These are phyloP conservation scores for Phortica magna DNA, from an alignment of 2,888 invertebrate species.

Conservation along the genomic window DNA sequence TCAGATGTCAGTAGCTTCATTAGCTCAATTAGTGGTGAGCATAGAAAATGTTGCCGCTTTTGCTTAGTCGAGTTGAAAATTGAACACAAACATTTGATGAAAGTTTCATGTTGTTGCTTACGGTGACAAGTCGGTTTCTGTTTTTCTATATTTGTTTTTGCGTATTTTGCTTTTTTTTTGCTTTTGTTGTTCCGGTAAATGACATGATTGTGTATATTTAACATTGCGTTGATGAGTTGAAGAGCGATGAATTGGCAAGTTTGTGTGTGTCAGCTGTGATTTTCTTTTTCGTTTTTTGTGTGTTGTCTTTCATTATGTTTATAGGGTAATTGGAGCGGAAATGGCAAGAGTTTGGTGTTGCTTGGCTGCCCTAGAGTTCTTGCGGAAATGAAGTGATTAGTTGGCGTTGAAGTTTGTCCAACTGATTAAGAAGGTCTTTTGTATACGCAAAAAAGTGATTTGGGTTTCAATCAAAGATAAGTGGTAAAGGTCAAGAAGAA, in stretches of 20 bases:
- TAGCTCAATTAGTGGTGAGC: slow-evolving; percentile 16
- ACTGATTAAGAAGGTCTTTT: not conserved
- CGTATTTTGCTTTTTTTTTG: not conserved
- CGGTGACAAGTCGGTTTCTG: not conserved
- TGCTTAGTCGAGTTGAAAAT: slow-evolving; percentile 20
- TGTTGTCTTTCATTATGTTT: not conserved
- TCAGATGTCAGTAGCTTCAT: slow-evolving; percentile 8
- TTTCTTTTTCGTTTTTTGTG: not conserved
- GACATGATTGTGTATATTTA: not conserved
- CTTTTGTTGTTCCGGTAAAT: not conserved
- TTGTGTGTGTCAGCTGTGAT: slow-evolving; percentile 5
- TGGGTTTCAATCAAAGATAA: too few relatives aligned
- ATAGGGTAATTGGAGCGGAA: not conserved
- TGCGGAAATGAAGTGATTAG: not conserved
- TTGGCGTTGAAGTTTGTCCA: not conserved
- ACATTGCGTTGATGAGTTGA: not conserved
- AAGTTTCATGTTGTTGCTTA: slow-evolving; percentile 6
- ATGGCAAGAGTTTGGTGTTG: not conserved
- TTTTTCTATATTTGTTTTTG: not conserved
- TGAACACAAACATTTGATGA: slow-evolving; percentile 19
- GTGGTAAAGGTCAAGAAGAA: too few relatives aligned
- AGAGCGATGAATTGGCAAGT: not conserved
- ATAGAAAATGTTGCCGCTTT: slow-evolving; percentile 5
- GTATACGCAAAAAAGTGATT: not conserved
- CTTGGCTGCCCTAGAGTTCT: not conserved